A percentile compares a stretch with the other conserved stretches of the same genome.
Evolutionary conservation across 2,797 vertebrate species (phyloP).

Genomic region (Brachyalestes nurse): DNA sequence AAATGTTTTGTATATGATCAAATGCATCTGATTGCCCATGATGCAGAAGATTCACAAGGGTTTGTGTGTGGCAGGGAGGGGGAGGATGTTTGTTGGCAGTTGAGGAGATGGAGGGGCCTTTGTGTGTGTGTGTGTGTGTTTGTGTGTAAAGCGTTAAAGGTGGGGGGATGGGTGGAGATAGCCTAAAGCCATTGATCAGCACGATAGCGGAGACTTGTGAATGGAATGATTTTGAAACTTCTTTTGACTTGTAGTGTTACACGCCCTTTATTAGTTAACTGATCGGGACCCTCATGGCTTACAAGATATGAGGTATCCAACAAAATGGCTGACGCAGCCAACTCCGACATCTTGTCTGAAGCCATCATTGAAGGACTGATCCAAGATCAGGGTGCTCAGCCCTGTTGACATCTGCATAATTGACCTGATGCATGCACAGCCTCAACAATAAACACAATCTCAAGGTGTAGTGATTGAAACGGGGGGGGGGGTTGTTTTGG

Average conservation of each 20-base stretch:
- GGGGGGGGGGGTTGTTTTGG: background rate
- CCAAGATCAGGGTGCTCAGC: background rate
- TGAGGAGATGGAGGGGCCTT: conserved; percentile 36
- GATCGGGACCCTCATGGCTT: background rate
- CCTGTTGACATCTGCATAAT: background rate
- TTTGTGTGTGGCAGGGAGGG: conserved; percentile 43
- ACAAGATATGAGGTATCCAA: conserved; percentile 9
- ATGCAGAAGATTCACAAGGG: conserved; percentile 27
- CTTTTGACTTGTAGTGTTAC: background rate
- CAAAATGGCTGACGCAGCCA: conserved; percentile 35
- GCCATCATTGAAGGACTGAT: background rate
- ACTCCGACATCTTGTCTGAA: conserved; percentile 29
- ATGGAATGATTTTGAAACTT: conserved; percentile 20
- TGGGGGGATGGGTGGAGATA: conserved; percentile 54
- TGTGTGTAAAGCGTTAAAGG: conserved; percentile 35
- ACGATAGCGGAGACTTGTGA: conserved; percentile 18
- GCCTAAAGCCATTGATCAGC: conserved; percentile 52
- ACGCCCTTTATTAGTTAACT: background rate
- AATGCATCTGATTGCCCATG: conserved; percentile 22
- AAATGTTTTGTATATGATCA: too few relatives aligned
- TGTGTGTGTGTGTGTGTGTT: conserved; percentile 8
- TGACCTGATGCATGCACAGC: background rate
- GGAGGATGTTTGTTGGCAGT: conserved; percentile 28
- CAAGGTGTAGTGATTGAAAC: background rate
- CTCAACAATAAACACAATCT: background rate